These are phyloP conservation scores for Alviniconcha strummeri DNA, from an alignment of 2,888 invertebrate species.

Conservation along the genomic window DNA sequence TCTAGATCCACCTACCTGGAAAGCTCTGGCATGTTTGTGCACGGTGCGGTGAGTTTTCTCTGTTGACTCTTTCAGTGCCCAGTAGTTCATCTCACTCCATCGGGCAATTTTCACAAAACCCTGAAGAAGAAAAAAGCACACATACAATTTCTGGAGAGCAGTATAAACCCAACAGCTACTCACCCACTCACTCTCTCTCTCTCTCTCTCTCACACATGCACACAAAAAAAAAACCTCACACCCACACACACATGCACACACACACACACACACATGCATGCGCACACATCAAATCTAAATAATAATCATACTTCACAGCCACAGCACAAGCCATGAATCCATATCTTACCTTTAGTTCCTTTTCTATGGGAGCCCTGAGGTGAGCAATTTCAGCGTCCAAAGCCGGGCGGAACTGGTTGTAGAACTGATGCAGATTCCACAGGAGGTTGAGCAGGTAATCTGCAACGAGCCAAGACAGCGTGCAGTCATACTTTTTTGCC, in stretches of 20 bases:
- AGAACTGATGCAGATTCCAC: slow-evolving; percentile 83
- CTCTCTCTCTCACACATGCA: not conserved
- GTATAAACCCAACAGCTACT: not conserved
- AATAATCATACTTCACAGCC: too few species aligned
- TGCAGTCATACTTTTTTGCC: too few species aligned
- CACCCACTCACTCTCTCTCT: not conserved
- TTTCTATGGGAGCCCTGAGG: slow-evolving; percentile 88
- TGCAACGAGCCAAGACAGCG: slow-evolving; percentile 39
- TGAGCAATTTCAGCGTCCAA: slow-evolving; percentile 81
- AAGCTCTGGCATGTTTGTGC: slow-evolving; percentile 90
- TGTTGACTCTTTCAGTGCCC: slow-evolving; percentile 91
- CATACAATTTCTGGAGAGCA: slow-evolving; percentile 1
- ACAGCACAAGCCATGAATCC: too few species aligned
- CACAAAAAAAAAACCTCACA: not conserved
- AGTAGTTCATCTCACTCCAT: slow-evolving; percentile 96
- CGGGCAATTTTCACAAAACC: slow-evolving; percentile 96
- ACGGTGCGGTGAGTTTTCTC: slow-evolving; percentile 91
- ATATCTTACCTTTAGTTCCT: slow-evolving; percentile 81
- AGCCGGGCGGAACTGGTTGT: slow-evolving; percentile 83
- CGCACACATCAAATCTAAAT: not conserved
- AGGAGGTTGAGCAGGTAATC: slow-evolving; percentile 59
- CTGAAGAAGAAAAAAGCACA: slow-evolving; percentile 57
- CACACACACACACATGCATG: not conserved
- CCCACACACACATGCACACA: not conserved
- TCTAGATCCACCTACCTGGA: slow-evolving; percentile 75